phyloP scores from a whole-genome alignment of 2,113 vertebrate genomes.

The Carollia perspicillata region DNA sequence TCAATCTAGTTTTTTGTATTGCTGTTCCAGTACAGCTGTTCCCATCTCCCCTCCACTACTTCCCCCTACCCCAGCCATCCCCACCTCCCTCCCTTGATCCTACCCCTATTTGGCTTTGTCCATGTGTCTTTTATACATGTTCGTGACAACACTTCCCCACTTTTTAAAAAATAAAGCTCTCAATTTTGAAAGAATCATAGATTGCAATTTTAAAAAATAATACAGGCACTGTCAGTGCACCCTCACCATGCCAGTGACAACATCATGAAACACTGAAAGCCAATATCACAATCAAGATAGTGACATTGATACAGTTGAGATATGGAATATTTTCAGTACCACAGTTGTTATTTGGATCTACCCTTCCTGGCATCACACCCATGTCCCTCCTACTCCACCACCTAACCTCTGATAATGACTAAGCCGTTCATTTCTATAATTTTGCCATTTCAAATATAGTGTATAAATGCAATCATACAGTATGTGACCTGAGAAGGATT shows the following conservation, averaged over 20 bases:
- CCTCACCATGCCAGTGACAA: neutral
- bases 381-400: neutral
- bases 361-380: neutral
- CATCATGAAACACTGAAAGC: neutral
- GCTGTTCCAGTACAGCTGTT: no score
- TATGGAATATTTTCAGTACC: neutral
- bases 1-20: neutral
- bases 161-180: neutral
- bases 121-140: no score
- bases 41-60: no score
- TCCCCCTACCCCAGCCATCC: no score
- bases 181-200: neutral
- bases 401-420: neutral
- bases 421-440: neutral
- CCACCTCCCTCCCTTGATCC: no score
- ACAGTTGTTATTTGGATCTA: neutral
- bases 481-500: neutral
- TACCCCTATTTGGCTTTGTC: no score
- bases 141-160: no score
- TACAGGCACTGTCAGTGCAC: neutral
- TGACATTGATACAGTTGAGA: neutral
- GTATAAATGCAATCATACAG: neutral
- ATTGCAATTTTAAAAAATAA: neutral
- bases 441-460: neutral
- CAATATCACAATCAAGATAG: neutral